Base-by-base conservation (phyloP, 2,888 invertebrate species). In the Calameuta idolon region DNA sequence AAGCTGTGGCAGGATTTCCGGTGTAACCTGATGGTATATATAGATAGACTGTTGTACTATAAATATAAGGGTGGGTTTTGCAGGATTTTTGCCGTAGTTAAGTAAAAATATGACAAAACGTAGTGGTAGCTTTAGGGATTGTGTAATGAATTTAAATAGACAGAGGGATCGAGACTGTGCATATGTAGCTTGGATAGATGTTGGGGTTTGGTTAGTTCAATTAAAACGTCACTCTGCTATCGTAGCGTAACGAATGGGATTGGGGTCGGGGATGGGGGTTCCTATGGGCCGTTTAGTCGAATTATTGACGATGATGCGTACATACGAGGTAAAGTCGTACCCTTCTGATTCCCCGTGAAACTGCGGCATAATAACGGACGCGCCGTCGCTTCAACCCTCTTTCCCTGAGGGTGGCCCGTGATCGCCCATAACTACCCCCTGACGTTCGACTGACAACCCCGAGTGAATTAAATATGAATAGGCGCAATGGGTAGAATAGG, bases 301-400 rank as follows among this genome's bases (percentile, higher is more conserved):
- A 89, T 89, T 88, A 88, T 86, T 83, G 84, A 85, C 83, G 83
- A 88, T 87, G 87, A 87, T 87, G 55, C 34, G 35, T 74, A 74
- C 34, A 74, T 68, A 40, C 74, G 75, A 76, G 55, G 71, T 69
- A 77, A 79, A 77, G 33, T 73, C 75, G 75, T 75, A 71, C 37
- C 31, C 77, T 34, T 69, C 35, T 33, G 77, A 69, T 35, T 75
- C 81, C 81, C 76, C 34, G 83, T 82, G 84, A 83, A 84, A 85
- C 81, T 79, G 74, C 69, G 79, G 35, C 37, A 77, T 85, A 85
- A 85, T 84, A 79, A 80, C 77, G 77, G 80, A 81, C 83, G 79
- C 75, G 84, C 76, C 75, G 84, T 81, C 82, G 71, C 12, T 71
- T 71, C 71, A 11, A 30, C 71, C 71, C 71, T 15, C 71, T 30